A percentile compares a stretch with the other conserved stretches of the same genome.
These are phyloP conservation scores for Asbolus verrucosus DNA, from an alignment of 1,140 invertebrate genomes.

Conservation along the genomic window DNA sequence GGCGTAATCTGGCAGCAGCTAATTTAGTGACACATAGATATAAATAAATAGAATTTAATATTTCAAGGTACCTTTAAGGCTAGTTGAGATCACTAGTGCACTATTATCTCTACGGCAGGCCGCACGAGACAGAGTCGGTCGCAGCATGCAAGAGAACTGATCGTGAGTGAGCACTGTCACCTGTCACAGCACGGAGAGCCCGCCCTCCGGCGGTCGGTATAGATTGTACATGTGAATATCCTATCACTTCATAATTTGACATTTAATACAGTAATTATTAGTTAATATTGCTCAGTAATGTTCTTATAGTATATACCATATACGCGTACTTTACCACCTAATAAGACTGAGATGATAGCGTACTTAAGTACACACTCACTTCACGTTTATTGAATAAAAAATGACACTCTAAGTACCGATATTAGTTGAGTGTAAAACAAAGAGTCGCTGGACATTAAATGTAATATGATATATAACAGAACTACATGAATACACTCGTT, in stretches of 20 bases:
- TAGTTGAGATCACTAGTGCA: slow-evolving; percentile 64
- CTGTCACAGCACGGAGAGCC: slow-evolving; percentile 50
- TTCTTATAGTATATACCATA: slow-evolving; percentile 54
- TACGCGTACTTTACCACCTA: slow-evolving; percentile 47
- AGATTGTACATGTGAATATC: slow-evolving; percentile 49
- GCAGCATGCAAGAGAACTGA: slow-evolving; percentile 50
- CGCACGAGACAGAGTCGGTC: slow-evolving; percentile 55
- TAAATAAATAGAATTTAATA: slow-evolving; percentile 62
- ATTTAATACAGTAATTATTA: slow-evolving; percentile 62
- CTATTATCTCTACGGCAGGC: slow-evolving; percentile 59
- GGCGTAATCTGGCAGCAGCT: slow-evolving; percentile 60
- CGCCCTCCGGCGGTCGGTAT: slow-evolving; percentile 44
- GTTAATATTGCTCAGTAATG: slow-evolving; percentile 64
- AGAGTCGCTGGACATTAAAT: slow-evolving; percentile 45
- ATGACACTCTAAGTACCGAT: slow-evolving; percentile 47
- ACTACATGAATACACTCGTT: slow-evolving; percentile 49
- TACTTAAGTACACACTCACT: slow-evolving; percentile 48
- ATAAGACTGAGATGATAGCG: slow-evolving; percentile 45
- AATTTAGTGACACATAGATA: slow-evolving; percentile 56
- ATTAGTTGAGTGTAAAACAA: slow-evolving; percentile 44
- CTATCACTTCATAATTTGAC: slow-evolving; percentile 64
- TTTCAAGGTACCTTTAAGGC: slow-evolving; percentile 64
- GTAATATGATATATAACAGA: slow-evolving; percentile 45
- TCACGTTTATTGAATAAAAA: slow-evolving; percentile 56
- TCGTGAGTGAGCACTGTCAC: slow-evolving; percentile 50